phyloP scores from a whole-genome alignment of 2,113 vertebrate genomes.

The Cacatua alba region DNA sequence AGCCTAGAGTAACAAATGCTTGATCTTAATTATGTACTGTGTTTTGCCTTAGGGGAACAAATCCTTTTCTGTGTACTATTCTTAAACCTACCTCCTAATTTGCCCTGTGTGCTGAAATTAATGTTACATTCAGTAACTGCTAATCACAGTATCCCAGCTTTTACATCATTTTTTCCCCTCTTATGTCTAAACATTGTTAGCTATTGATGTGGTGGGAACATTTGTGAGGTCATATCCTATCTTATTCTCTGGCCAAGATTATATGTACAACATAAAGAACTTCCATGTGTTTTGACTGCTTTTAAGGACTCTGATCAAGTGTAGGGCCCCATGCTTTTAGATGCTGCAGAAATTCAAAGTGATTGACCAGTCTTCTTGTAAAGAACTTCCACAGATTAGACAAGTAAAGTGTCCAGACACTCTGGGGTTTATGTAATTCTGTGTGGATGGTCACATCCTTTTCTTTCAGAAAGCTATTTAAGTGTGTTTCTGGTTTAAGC shows the following conservation, averaged over 20 bases:
- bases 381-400: neutral
- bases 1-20: constrained; percentile 32
- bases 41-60: constrained; percentile 32
- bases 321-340: neutral
- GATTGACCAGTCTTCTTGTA: neutral
- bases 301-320: neutral
- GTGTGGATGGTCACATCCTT: neutral
- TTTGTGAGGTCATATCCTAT: neutral
- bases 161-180: neutral
- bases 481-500: neutral
- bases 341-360: neutral
- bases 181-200: neutral
- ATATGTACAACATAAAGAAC: neutral
- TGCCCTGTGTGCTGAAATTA: neutral
- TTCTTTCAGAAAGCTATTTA: neutral
- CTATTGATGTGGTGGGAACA: neutral
- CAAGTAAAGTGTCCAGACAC: neutral
- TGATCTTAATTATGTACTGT: constrained; percentile 27
- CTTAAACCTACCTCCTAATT: constrained; percentile 7
- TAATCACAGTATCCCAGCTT: neutral
- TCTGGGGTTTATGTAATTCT: neutral
- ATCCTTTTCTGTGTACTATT: neutral
- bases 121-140: neutral
- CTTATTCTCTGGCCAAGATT: neutral
- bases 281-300: neutral